Percentiles rank a stretch among this genome's conserved stretches.
phyloP scores from a whole-genome alignment of 2,888 invertebrate species.

The Cheilosia vulpina region DNA sequence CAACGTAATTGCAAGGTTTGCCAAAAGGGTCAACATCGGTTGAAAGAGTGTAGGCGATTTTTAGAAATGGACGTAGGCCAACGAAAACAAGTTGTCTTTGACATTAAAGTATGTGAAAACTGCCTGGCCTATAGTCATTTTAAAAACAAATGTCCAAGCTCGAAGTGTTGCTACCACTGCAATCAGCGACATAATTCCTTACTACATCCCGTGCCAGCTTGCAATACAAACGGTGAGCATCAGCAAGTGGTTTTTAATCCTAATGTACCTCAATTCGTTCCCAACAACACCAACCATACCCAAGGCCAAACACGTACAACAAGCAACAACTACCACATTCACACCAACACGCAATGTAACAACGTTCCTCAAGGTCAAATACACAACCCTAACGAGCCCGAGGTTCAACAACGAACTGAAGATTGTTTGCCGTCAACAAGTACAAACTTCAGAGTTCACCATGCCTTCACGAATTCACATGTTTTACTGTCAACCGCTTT shows the following conservation, averaged over 20 bases:
- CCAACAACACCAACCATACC: background rate
- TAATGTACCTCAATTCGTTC: background rate
- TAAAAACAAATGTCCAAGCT: slow-evolving; percentile 6
- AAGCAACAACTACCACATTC: background rate
- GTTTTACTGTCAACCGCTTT: background rate
- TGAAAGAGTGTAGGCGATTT: background rate
- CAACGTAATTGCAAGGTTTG: background rate
- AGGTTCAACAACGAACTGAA: background rate
- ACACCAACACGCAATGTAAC: no score
- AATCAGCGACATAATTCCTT: no score
- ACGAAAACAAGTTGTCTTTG: background rate
- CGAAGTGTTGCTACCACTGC: background rate
- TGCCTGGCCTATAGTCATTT: slow-evolving; percentile 2
- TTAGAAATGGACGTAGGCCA: background rate
- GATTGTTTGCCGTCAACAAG: background rate
- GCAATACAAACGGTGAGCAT: no score
- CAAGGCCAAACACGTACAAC: background rate
- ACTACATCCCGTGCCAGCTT: no score
- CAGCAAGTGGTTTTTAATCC: background rate
- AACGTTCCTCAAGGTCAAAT: background rate
- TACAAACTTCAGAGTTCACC: background rate
- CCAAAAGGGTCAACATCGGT: background rate
- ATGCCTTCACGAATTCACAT: background rate
- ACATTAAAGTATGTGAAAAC: background rate
- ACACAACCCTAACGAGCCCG: background rate